Percentiles rank a stretch among this genome's conserved stretches.
Conservation (phyloP, 2,113 vertebrate species). For the Urocolius indicus region DNA sequence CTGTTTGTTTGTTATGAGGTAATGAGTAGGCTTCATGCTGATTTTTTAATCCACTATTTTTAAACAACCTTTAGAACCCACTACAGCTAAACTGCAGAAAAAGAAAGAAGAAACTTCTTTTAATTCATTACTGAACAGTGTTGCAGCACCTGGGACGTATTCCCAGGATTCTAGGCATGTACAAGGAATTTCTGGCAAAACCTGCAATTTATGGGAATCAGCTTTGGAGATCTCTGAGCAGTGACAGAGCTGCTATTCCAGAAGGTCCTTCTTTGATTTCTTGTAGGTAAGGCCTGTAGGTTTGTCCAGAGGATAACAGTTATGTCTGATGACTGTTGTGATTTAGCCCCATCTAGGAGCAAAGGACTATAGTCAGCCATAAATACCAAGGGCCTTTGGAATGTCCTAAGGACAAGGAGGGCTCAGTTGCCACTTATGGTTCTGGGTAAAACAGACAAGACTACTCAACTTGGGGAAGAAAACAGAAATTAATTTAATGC, state of each 20-base stretch:
- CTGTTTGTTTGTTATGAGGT: not conserved
- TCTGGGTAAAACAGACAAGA: too few species aligned
- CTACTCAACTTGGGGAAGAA: too few species aligned
- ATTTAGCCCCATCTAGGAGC: too few species aligned
- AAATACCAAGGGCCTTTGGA: too few species aligned
- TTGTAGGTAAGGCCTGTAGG: not conserved
- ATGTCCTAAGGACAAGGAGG: too few species aligned
- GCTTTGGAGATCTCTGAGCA: not conserved
- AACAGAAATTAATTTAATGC: too few species aligned
- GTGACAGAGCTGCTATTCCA: not conserved
- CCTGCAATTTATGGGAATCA: not conserved
- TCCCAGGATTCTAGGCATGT: not conserved
- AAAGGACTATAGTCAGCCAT: too few species aligned
- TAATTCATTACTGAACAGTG: not conserved
- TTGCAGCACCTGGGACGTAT: not conserved
- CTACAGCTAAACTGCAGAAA: not conserved
- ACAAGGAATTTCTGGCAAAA: not conserved
- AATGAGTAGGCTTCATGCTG: accelerated
- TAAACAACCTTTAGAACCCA: not conserved
- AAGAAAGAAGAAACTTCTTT: not conserved
- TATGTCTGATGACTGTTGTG: not conserved
- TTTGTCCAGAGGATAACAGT: not conserved
- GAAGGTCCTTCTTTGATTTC: not conserved
- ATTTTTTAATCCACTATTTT: not conserved
- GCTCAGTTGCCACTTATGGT: too few species aligned